phyloP scores from a whole-genome alignment of 1,140 invertebrate species.

The Lordiphosa clarofinis region DNA sequence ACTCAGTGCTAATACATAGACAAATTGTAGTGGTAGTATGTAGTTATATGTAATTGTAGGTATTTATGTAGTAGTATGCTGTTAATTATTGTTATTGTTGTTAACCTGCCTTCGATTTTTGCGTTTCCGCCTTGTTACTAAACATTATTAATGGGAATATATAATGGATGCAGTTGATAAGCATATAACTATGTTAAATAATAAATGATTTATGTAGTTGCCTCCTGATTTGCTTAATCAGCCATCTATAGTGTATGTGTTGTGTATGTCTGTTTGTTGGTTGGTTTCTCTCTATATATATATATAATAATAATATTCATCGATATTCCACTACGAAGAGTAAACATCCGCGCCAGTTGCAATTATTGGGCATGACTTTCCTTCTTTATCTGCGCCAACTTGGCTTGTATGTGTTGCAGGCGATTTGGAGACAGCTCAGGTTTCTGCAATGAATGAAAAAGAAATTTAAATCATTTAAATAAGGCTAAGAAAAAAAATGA shows the following conservation, averaged over 20 bases:
- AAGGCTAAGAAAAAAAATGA: no score
- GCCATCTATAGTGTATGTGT: conserved; percentile 10
- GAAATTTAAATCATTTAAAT: neutral
- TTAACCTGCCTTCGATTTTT: conserved; percentile 54
- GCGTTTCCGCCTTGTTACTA: conserved; percentile 45
- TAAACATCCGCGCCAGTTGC: conserved; percentile 21
- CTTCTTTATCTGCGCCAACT: conserved; percentile 75
- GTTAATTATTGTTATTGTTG: conserved; percentile 70
- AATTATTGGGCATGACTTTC: conserved; percentile 67
- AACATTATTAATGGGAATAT: conserved; percentile 51
- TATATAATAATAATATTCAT: conserved; percentile 5
- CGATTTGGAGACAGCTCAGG: conserved; percentile 75
- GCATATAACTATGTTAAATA: conserved; percentile 63
- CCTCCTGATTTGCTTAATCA: conserved; percentile 9
- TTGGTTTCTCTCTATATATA: conserved; percentile 15
- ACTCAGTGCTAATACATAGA: conserved; percentile 66
- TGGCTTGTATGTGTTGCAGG: conserved; percentile 74
- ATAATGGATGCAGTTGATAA: conserved; percentile 48
- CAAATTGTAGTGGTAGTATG: conserved; percentile 28
- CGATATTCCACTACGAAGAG: conserved; percentile 29
- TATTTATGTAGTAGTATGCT: conserved; percentile 48
- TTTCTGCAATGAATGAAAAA: conserved; percentile 43
- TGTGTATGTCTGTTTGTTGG: conserved; percentile 5
- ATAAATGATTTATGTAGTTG: conserved; percentile 53
- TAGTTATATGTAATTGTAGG: conserved; percentile 38